These are phyloP conservation scores for Malaclemys terrapin DNA, from an alignment of 2,113 vertebrate species.

Conservation along the genomic window DNA sequence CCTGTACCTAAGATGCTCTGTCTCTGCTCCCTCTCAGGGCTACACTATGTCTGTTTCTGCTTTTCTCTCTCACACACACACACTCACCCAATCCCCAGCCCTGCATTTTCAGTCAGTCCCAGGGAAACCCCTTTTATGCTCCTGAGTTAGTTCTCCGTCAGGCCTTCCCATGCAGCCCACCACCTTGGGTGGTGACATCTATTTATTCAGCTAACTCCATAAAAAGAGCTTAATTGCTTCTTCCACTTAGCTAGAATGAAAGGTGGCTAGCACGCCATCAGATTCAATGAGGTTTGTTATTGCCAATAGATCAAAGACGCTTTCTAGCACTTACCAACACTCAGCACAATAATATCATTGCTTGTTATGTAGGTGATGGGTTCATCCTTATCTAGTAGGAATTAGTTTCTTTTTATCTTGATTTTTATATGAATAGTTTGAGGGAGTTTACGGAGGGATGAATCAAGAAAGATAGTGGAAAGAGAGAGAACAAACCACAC, in stretches of 20 bases:
- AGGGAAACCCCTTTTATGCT: neutral
- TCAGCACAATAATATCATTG: conserved; percentile 18
- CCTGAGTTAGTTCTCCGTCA: neutral
- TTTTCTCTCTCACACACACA: neutral
- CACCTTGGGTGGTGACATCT: neutral
- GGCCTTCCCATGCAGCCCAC: neutral
- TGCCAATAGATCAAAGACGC: conserved; percentile 5
- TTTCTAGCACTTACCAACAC: neutral
- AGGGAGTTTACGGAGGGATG: conserved; percentile 39
- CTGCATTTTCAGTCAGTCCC: neutral
- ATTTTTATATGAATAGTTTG: conserved; percentile 3
- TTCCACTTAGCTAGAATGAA: neutral
- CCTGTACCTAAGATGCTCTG: neutral
- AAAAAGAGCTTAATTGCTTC: neutral
- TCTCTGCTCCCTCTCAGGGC: neutral
- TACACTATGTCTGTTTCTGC: neutral
- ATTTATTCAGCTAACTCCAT: neutral
- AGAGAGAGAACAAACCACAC: conserved; percentile 34
- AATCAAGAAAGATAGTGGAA: conserved; percentile 37
- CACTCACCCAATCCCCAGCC: neutral
- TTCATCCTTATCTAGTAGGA: neutral
- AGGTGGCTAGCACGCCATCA: neutral
- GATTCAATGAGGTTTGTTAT: neutral
- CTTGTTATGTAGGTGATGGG: conserved; percentile 21
- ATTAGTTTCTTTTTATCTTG: conserved; percentile 22